Evolutionary conservation across 2,113 vertebrate genomes (phyloP).

Genomic region (Columba janthina): DNA sequence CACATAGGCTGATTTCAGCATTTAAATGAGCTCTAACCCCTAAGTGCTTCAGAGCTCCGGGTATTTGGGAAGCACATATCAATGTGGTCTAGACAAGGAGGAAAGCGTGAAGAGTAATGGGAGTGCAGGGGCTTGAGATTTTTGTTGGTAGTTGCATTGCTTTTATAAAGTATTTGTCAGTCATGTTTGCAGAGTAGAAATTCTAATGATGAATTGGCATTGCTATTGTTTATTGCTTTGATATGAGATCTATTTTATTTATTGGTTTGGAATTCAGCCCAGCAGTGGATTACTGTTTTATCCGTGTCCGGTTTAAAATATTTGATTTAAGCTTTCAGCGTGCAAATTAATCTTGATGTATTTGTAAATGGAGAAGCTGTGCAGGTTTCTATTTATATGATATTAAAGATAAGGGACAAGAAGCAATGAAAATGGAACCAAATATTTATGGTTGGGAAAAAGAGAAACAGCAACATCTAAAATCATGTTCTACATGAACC

Average conservation of each 20-base stretch:
- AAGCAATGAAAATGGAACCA: constrained; percentile 34
- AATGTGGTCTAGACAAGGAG: background rate
- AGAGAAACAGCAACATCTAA: constrained; percentile 18
- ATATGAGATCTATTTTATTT: constrained; percentile 27
- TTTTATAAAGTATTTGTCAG: constrained; percentile 18
- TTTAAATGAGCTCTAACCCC: background rate
- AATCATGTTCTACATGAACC: background rate
- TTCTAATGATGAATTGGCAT: background rate
- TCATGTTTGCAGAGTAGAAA: background rate
- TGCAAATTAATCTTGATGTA: constrained; percentile 63
- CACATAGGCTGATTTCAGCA: background rate
- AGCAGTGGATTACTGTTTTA: constrained; percentile 60
- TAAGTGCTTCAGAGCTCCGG: background rate
- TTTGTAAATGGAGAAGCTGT: constrained; percentile 29
- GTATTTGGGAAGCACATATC: background rate
- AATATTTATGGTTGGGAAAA: constrained; percentile 52
- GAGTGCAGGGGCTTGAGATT: background rate
- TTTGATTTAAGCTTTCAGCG: constrained; percentile 63
- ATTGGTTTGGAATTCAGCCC: constrained; percentile 57
- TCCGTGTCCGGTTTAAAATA: constrained; percentile 59
- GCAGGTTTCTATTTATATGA: constrained; percentile 52
- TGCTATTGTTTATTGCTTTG: constrained; percentile 39
- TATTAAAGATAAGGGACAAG: constrained; percentile 24
- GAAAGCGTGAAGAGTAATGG: background rate
- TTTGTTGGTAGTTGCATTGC: background rate